These are phyloP conservation scores for Lepus europaeus DNA, from an alignment of 2,113 vertebrate genomes.

Conservation along the genomic window DNA sequence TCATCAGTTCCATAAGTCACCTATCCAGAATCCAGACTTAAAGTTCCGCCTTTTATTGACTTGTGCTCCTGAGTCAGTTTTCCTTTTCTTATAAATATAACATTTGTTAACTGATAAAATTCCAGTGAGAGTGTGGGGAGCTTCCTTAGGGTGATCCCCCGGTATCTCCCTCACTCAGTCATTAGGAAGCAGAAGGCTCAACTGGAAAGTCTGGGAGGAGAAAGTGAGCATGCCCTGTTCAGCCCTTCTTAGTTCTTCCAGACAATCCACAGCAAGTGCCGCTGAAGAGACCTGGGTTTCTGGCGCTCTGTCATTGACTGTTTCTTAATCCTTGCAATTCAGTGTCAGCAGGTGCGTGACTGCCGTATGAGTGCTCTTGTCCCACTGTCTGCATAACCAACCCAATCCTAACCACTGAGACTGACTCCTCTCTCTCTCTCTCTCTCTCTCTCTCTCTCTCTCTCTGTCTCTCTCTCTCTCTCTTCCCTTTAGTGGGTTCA, in stretches of 20 bases:
- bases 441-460: background rate
- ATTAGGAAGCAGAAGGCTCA: background rate
- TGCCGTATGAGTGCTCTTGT: background rate
- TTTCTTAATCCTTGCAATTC: background rate
- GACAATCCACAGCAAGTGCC: background rate
- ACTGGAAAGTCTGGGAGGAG: background rate
- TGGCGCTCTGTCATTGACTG: background rate
- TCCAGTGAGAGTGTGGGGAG: background rate
- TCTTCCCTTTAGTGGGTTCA: background rate
- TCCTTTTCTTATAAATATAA: background rate
- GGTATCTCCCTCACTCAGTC: background rate
- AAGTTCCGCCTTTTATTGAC: background rate
- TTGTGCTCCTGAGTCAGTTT: background rate
- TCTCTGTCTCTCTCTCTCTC: background rate
- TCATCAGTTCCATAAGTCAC: background rate
- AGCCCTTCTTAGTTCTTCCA: background rate
- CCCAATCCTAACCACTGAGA: background rate
- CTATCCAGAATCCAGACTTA: background rate
- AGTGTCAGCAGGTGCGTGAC: background rate
- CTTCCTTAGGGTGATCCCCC: background rate
- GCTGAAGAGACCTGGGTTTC: background rate
- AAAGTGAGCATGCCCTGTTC: background rate
- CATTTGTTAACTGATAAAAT: background rate
- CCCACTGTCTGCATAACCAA: background rate
- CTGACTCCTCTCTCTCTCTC: background rate